Evolutionary conservation across 2,888 invertebrate genomes (phyloP).

Genomic region (Minunthozetes semirufus): DNA sequence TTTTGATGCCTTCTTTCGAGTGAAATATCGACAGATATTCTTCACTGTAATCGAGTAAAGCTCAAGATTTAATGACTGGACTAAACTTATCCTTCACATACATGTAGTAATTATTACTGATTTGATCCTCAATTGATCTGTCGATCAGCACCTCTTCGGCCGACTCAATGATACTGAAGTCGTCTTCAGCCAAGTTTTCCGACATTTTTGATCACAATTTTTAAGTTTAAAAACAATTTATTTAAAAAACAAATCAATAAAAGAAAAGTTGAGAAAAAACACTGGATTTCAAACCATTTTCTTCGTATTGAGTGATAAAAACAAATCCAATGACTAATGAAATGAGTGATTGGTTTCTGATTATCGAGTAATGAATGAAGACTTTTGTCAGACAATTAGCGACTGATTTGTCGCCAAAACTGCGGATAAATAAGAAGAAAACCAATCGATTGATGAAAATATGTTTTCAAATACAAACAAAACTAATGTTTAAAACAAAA

Average conservation of each 20-base stretch:
- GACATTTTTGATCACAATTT: not conserved
- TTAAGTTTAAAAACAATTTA: not conserved
- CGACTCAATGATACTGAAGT: constrained; percentile 33
- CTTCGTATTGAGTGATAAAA: no score
- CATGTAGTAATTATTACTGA: constrained; percentile 37
- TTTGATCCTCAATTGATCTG: constrained; percentile 32
- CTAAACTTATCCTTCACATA: not conserved
- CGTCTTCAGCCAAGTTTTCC: constrained; percentile 14
- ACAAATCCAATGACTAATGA: no score
- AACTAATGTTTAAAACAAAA: no score
- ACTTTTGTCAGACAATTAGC: no score
- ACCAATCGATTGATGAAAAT: not conserved
- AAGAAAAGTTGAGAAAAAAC: no score
- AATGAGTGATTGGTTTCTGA: no score
- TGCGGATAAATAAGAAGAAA: not conserved
- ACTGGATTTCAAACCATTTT: no score
- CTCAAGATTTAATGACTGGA: not conserved
- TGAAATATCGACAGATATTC: constrained; percentile 42
- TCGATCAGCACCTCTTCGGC: constrained; percentile 31
- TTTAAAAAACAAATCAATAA: no score
- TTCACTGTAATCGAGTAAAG: constrained; percentile 37
- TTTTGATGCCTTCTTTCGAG: constrained; percentile 34
- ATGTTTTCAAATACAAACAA: not conserved
- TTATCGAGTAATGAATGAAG: no score
- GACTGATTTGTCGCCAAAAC: no score